phyloP scores from a whole-genome alignment of 2,113 vertebrate genomes.

The Notothenia rossii region DNA sequence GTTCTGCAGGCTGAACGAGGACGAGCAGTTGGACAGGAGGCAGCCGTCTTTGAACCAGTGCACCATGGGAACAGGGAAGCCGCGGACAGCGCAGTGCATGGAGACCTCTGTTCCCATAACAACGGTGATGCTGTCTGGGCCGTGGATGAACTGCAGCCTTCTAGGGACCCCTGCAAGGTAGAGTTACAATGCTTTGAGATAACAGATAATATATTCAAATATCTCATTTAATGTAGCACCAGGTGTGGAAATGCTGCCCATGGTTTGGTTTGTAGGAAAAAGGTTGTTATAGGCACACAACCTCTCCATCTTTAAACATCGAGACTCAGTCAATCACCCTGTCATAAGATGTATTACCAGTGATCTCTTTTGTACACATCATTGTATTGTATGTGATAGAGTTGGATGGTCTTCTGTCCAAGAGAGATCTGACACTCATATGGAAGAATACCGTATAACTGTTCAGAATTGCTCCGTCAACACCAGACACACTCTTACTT shows the following conservation, averaged over 20 bases:
- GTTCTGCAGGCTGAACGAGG: slow-evolving; percentile 72
- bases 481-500: too few species aligned
- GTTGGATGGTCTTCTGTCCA: not conserved
- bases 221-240: not conserved
- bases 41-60: slow-evolving; percentile 85
- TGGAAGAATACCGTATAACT: not conserved
- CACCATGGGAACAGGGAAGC: slow-evolving; percentile 82
- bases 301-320: not conserved
- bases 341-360: not conserved
- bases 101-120: slow-evolving; percentile 72
- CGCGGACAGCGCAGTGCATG: slow-evolving; percentile 77
- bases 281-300: not conserved
- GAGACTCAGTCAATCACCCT: not conserved
- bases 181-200: not conserved
- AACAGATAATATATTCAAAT: not conserved
- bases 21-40: slow-evolving; percentile 69
- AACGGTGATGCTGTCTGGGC: slow-evolving; percentile 81
- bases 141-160: slow-evolving; percentile 73
- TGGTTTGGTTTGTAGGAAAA: not conserved
- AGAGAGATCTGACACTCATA: not conserved
- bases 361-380: not conserved
- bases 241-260: not conserved
- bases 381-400: not conserved
- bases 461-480: not conserved
- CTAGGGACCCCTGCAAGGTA: slow-evolving; percentile 54